Conservation (phyloP, 2,888 invertebrate genomes). For the Mesorhabditis spiculigera region DNA sequence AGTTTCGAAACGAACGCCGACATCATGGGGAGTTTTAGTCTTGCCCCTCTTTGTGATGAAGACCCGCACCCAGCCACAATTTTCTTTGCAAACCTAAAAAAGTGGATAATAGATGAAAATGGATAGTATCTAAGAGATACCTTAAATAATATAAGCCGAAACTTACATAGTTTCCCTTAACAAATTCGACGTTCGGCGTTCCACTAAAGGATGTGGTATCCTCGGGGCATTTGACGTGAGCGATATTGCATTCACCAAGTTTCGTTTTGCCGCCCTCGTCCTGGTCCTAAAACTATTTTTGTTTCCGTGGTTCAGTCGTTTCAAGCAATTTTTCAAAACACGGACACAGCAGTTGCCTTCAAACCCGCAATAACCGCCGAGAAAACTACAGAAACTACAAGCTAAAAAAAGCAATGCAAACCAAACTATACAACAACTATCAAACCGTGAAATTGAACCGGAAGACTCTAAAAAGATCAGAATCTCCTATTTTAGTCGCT, state of each 20-base stretch:
- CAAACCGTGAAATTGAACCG: no score
- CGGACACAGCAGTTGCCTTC: no score
- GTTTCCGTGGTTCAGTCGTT: not conserved
- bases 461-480: no score
- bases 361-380: no score
- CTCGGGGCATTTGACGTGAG: conserved; percentile 28
- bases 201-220: conserved; percentile 16
- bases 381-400: not conserved
- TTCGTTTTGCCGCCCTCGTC: conserved; percentile 32
- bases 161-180: conserved; percentile 36
- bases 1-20: conserved; percentile 64
- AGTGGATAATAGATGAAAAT: conserved; percentile 3
- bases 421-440: no score
- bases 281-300: conserved; percentile 16
- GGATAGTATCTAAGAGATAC: not conserved
- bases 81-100: conserved; percentile 38
- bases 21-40: conserved; percentile 14
- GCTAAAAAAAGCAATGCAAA: not conserved
- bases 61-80: conserved; percentile 25
- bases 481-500: no score
- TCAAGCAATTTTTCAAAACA: no score
- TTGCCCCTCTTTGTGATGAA: conserved; percentile 28
- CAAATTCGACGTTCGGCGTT: conserved; percentile 31
- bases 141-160: not conserved
- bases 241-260: conserved; percentile 61